Conservation (phyloP, 2,888 invertebrate species). For the Limnephilus lunatus region DNA sequence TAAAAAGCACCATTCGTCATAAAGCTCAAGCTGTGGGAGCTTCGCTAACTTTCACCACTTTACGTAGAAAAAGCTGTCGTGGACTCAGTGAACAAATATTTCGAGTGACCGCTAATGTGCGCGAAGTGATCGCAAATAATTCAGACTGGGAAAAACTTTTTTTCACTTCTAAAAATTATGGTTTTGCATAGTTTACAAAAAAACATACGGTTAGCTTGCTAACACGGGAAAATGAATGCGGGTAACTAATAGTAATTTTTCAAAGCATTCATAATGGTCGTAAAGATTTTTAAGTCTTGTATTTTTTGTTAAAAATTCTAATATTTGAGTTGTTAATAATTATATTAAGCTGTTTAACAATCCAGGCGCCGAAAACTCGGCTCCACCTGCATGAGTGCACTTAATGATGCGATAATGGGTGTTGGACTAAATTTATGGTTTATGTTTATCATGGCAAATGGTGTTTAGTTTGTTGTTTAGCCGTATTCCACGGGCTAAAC, state of each 20-base stretch:
- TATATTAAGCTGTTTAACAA: not conserved
- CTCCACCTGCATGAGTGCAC: too few relatives aligned
- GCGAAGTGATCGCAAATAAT: not conserved
- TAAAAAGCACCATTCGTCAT: constrained; percentile 61
- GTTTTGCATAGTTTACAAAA: not conserved
- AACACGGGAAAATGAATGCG: not conserved
- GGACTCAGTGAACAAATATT: constrained; percentile 48
- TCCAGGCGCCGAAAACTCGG: not conserved
- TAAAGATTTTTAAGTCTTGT: not conserved
- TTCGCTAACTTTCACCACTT: constrained; percentile 50
- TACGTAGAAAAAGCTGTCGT: constrained; percentile 44
- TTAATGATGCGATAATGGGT: not conserved
- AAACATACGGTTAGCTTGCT: not conserved
- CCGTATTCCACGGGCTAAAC: not conserved
- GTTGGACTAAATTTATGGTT: not conserved
- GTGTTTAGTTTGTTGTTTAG: not conserved
- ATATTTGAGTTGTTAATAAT: not conserved
- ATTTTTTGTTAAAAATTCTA: not conserved
- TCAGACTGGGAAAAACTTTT: not conserved
- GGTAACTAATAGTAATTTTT: too few relatives aligned
- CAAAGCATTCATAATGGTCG: too few relatives aligned
- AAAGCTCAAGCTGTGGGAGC: constrained; percentile 45
- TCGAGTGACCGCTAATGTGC: constrained; percentile 31
- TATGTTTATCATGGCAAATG: too few relatives aligned
- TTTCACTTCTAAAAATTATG: not conserved